Evolutionary conservation across 2,888 invertebrate genomes (phyloP).

Genomic region (Asteroscopus sphinx): DNA sequence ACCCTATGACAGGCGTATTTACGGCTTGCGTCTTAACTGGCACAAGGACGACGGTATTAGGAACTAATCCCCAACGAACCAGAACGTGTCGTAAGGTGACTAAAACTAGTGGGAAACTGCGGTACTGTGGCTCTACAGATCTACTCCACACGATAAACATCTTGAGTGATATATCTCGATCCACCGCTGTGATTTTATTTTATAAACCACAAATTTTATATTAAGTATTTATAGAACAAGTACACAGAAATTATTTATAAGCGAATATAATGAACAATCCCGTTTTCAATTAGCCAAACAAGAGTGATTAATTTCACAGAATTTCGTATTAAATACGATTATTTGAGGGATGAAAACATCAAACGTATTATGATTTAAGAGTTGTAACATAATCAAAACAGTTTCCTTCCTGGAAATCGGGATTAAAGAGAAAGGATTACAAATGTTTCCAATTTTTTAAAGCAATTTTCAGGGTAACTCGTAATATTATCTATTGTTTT

Average conservation of each 20-base stretch:
- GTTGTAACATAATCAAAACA: not conserved
- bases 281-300: not conserved
- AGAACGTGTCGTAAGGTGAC: conserved; percentile 56
- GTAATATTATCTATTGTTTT: too few relatives aligned
- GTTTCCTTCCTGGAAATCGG: conserved; percentile 4
- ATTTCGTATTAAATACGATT: too few relatives aligned
- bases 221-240: not conserved
- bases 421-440: not conserved
- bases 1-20: conserved; percentile 39
- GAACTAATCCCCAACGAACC: conserved; percentile 51
- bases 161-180: conserved; percentile 33
- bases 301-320: too few relatives aligned
- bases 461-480: conserved; percentile 1
- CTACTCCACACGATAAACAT: conserved; percentile 32
- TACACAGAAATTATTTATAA: not conserved
- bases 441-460: not conserved
- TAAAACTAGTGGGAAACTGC: conserved; percentile 52
- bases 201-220: not conserved
- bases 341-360: not conserved
- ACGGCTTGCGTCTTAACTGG: conserved; percentile 31
- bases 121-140: conserved; percentile 27
- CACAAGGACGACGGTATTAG: conserved; percentile 44
- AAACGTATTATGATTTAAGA: conserved; percentile 7
- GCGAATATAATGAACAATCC: not conserved
- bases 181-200: conserved; percentile 13